Evolutionary conservation across 2,113 vertebrate genomes (phyloP), one percentile per base, ranked within the genome.

Genomic region (Xenopus laevis): DNA sequence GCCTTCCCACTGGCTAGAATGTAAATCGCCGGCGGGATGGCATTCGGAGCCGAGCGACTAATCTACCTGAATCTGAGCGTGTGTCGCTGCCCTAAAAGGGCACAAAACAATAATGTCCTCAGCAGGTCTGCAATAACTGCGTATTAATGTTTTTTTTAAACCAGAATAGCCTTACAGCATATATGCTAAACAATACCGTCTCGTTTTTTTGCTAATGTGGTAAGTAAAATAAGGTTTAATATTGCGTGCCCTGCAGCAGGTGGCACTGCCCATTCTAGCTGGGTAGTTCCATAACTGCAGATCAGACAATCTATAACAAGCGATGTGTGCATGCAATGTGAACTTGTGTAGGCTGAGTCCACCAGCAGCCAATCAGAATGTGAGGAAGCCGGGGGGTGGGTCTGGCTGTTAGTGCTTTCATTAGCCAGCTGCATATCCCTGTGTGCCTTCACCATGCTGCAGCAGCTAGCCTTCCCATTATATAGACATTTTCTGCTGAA

Each of bases 401-500:
- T 8, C 33, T 20, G 2, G 3, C 5, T 66, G 7, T 20, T 5
- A 15, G 20, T 10, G 13, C 47, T 27, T 20, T 21, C 11, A 74
- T 52, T 55, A 64, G 18, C 8, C 10, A 15, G 40, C 55, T 11
- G 44, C 4, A 7, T 2, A 9, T 0, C 0, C 3, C 0, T 10
- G 13, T 2, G 2, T 0, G 6, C 0, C 10, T 40, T 13, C 23
- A 3, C 12, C 0, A 89, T 89, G 87, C 78, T 83, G 75, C 68
- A 27, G 23, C 23, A 59, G 75, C 0, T 66, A 0, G 0, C 69
- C 0, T 4, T 61, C 0, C 6, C 7, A 0, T n/a, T 78, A 0
- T 66, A 68, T 1, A 47, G 47, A 0, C 67, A 13, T 1, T 4
- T 82, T 65, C 13, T 75, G 5, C 68, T 45, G 0, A 23, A 57